Evolutionary conservation across 1,140 invertebrate genomes (phyloP), one percentile per base, ranked within the genome.

Genomic region (Orussus abietinus): DNA sequence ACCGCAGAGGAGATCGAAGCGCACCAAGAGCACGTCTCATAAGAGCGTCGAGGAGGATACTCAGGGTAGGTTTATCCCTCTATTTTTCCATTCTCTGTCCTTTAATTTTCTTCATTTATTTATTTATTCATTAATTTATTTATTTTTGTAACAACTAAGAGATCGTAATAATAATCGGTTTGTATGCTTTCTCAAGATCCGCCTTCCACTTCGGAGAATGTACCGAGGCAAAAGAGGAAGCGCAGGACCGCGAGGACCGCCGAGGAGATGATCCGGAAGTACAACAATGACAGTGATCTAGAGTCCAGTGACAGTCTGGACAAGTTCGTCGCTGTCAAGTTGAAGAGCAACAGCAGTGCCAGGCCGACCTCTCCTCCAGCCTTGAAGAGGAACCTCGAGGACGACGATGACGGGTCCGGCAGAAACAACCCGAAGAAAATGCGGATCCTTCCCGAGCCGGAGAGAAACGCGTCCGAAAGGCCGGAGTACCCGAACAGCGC

Each of bases 221-320:
- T n/a, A n/a, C n/a, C n/a, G n/a, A n/a, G n/a, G n/a, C n/a, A n/a
- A n/a, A n/a, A n/a, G n/a, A n/a, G n/a, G 28, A 66, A 53, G 12
- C 52, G 65, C 17, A 57, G 33, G 38, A 65, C 62, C 20, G 64
- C 65, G 4, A 57, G 41, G 35, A 65, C 60, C 38, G 64, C 65
- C 3, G 62, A 65, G 41, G 59, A 65, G 30, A 57, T 65, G 26
- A 65, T 68, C 13, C 47, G 55, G 7, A 66, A 61, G 25, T 52
- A 63, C 4, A 55, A 51, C 25, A 36, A 48, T 5, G 55, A 64
- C 9, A 59, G 51, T 12, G 64, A 65, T 42, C 41, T 55, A 30
- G 45, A 62, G 15, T 59, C 53, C 0, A 59, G 41, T 12, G 59
- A 64, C 31, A 20, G 37, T 20, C 37, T 42, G 2, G 52, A 48